Evolutionary conservation across 2,113 vertebrate species (phyloP).

Genomic region (Atlantisia rogersi): DNA sequence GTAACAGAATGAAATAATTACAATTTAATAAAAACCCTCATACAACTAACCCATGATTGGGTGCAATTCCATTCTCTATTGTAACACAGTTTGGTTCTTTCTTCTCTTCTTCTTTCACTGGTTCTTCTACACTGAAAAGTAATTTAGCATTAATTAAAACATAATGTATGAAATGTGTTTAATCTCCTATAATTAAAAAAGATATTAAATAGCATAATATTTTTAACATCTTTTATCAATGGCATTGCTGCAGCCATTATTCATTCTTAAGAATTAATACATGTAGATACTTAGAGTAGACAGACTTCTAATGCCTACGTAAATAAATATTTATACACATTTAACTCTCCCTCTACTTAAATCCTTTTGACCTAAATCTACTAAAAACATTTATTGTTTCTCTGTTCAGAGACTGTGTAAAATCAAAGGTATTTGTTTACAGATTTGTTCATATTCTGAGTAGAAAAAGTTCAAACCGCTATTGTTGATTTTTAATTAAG

Average conservation of each 20-base stretch:
- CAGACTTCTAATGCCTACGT: not conserved
- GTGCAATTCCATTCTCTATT: conserved; percentile 87
- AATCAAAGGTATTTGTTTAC: not conserved
- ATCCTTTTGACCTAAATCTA: not conserved
- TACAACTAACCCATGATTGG: conserved; percentile 85
- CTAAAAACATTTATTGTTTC: not conserved
- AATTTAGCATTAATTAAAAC: not conserved
- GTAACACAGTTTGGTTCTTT: conserved; percentile 78
- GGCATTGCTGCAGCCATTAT: not conserved
- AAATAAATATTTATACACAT: not conserved
- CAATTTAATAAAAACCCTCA: not conserved
- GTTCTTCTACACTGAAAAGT: conserved; percentile 66
- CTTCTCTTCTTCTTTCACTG: conserved; percentile 77
- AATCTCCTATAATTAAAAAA: not conserved
- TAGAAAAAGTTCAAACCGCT: not conserved
- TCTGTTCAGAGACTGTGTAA: not conserved
- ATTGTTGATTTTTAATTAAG: not conserved
- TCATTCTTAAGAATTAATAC: not conserved
- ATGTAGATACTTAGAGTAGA: not conserved
- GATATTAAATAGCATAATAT: not conserved
- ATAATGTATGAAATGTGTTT: not conserved
- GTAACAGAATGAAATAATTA: not conserved
- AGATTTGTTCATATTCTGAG: not conserved
- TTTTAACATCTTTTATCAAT: not conserved
- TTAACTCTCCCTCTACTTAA: not conserved